A percentile compares a stretch with the other conserved stretches of the same genome.
Evolutionary conservation across 2,113 vertebrate species (phyloP).

Genomic region (Silurus asotus): DNA sequence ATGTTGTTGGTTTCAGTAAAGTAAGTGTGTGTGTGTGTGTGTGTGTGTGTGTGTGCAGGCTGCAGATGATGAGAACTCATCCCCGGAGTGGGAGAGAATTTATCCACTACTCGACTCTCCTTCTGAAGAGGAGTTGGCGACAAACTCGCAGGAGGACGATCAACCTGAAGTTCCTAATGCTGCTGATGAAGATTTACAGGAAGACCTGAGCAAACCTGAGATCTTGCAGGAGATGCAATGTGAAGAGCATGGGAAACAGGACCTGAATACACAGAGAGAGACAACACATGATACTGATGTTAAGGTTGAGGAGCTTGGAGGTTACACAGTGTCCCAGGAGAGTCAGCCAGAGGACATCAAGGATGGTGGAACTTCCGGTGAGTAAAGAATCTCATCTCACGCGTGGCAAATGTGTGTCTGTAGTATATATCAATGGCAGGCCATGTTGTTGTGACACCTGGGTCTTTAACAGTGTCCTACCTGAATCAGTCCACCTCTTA

Average conservation of each 20-base stretch:
- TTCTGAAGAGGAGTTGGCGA: conserved; percentile 43
- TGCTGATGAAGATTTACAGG: conserved; percentile 5
- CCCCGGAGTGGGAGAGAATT: conserved; percentile 66
- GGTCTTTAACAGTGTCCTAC: too few relatives aligned
- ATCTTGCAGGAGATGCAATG: neutral
- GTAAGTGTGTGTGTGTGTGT: neutral
- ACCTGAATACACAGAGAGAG: neutral
- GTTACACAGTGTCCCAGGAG: neutral
- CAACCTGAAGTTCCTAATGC: conserved; percentile 33
- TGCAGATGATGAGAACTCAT: conserved; percentile 58
- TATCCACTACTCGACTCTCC: conserved; percentile 64
- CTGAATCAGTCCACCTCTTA: too few relatives aligned
- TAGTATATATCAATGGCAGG: too few relatives aligned
- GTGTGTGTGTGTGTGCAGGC: conserved; percentile 47
- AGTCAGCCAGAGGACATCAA: neutral
- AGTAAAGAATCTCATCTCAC: neutral
- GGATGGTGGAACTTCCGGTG: conserved; percentile 26
- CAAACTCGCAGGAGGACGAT: conserved; percentile 46
- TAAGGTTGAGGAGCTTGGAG: conserved; percentile 4
- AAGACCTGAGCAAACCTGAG: conserved; percentile 43
- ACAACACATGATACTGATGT: conserved; percentile 21
- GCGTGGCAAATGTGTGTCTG: neutral
- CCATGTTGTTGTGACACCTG: too few relatives aligned
- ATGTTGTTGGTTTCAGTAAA: neutral
- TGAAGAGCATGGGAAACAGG: neutral